Percentiles rank a stretch among this genome's conserved stretches.
phyloP scores from a whole-genome alignment of 2,797 vertebrate genomes.

The Poeciliopsis paucimaculata region DNA sequence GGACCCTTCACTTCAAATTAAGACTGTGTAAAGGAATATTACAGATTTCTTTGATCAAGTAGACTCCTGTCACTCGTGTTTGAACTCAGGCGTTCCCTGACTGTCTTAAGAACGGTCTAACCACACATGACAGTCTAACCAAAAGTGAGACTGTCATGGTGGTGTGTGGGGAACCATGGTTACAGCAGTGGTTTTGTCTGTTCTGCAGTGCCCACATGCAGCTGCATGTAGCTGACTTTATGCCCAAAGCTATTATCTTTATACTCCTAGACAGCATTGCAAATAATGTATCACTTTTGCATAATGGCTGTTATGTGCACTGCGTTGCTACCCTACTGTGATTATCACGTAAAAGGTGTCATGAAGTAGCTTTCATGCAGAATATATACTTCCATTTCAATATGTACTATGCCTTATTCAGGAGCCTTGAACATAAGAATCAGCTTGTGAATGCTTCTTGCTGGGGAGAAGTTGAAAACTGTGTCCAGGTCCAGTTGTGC shows the following conservation, averaged over 20 bases:
- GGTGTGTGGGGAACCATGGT: background rate
- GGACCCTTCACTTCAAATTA: background rate
- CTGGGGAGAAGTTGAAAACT: background rate
- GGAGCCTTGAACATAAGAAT: background rate
- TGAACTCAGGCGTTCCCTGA: background rate
- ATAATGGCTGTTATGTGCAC: background rate
- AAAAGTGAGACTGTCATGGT: background rate
- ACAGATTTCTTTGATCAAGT: background rate
- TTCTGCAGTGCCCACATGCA: background rate
- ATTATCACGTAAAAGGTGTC: background rate
- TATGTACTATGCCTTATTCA: background rate
- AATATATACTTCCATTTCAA: background rate
- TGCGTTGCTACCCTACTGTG: background rate
- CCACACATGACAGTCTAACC: background rate
- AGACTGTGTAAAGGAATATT: background rate
- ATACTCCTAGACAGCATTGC: background rate
- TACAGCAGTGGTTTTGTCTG: background rate
- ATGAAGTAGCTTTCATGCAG: background rate
- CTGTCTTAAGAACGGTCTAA: background rate
- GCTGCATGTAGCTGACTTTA: background rate
- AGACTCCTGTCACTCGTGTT: background rate
- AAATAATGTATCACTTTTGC: background rate
- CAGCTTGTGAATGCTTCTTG: background rate
- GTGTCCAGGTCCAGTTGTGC: background rate
- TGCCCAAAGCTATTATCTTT: background rate